Evolutionary conservation across 2,113 vertebrate species (phyloP).

Genomic region (Numida meleagris): DNA sequence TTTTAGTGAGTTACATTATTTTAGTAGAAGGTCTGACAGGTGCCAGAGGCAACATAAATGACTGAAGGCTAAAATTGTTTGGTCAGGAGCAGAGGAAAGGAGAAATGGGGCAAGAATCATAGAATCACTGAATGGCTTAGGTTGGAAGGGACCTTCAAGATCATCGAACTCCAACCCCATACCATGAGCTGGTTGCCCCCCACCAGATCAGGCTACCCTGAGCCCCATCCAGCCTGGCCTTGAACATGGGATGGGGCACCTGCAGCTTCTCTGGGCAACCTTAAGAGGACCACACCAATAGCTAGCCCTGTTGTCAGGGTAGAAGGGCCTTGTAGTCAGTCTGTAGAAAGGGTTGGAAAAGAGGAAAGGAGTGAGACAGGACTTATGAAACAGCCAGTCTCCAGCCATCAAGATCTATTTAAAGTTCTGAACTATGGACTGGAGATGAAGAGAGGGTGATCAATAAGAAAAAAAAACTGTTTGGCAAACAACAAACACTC

Average conservation of each 20-base stretch:
- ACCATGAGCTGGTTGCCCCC: too few relatives aligned
- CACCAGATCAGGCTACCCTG: too few relatives aligned
- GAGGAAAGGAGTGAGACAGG: not conserved
- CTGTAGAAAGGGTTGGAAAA: not conserved
- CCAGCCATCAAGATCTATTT: not conserved
- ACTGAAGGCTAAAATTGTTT: not conserved
- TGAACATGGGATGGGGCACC: too few relatives aligned
- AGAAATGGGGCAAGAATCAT: not conserved
- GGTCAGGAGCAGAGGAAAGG: not conserved
- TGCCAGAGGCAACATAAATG: not conserved
- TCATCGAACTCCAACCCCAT: too few relatives aligned
- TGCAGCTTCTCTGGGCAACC: too few relatives aligned
- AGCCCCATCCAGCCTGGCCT: too few relatives aligned
- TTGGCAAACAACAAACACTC: not conserved
- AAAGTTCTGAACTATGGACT: not conserved
- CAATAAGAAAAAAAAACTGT: not conserved
- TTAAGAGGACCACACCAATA: not conserved
- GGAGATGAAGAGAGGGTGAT: not conserved
- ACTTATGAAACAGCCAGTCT: not conserved
- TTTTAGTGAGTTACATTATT: not conserved
- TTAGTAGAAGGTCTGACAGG: not conserved
- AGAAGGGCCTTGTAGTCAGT: too few relatives aligned
- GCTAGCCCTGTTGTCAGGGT: not conserved
- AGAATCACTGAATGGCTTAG: too few relatives aligned
- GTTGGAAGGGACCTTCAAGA: too few relatives aligned